Evolutionary conservation across 2,113 vertebrate genomes (phyloP), one percentile per base, ranked within the genome.

Genomic region (Neopipo cinnamomea): DNA sequence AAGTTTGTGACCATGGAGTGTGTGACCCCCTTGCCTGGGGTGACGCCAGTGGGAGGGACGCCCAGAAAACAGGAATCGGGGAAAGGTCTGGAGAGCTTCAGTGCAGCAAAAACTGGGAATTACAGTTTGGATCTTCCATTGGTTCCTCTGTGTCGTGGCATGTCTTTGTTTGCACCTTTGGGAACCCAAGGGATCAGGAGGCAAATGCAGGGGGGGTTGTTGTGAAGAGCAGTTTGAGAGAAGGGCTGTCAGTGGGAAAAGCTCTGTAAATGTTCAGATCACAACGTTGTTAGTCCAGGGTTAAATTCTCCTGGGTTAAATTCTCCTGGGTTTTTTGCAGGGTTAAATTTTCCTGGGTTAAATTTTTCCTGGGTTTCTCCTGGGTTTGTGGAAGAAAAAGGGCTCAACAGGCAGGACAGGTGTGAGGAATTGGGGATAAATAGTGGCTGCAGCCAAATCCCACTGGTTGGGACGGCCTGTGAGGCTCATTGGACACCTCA

Each of bases 381-480:
- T 77, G 71, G 35, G 25, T 58, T 30, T 56, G n/a, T 2, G 47
- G 88, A n/a, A 72, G 85, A 28, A 85, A 30, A 10, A 4, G 1
- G 47, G 22, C 41, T 62, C 18, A 1, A 8, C 18, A 33, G 42
- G 52, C 28, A 62, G 74, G 42, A 7, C 0, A 3, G 9, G 13
- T 14, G 41, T 14, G 47, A 35, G 58, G 79, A 47, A 8, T n/a
- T 30, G 9, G 18, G 12, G 90, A 2, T 25, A 33, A 7, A 0
- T 7, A 9, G 7, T 11, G 19, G 7, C 25, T 31, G 6, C 37
- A 27, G 58, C 27, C 4, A 37, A 39, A 11, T 16, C 7, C 30
- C 33, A 1, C 41, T 9, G 50, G 22, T 12, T 0, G 3, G 47
- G n/a, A 11, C 1, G 11, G 39, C 44, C 62, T 14, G 22, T 16